Conservation (phyloP, 1,140 invertebrate genomes). For the Orchesella cincta region DNA sequence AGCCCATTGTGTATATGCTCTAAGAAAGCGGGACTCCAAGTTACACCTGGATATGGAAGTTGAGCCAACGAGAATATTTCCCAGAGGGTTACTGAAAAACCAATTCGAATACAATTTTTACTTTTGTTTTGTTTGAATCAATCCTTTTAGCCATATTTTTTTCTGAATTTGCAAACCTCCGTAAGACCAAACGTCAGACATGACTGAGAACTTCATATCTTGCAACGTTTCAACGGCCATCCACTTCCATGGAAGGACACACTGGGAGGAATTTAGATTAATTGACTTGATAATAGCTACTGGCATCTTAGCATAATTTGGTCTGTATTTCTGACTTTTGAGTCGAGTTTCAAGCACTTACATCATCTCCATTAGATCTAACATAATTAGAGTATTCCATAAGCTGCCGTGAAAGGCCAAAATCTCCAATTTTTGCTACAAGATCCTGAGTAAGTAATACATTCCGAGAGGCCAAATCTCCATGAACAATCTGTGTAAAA, state of each 20-base stretch:
- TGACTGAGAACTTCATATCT: not conserved
- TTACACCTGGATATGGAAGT: slow-evolving; percentile 5
- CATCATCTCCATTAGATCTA: slow-evolving; percentile 13
- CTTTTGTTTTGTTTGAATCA: not conserved
- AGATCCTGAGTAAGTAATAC: slow-evolving; percentile 25
- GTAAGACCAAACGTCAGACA: slow-evolving; percentile 14
- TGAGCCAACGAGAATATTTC: slow-evolving; percentile 11
- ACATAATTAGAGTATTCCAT: slow-evolving; percentile 37
- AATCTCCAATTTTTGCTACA: slow-evolving; percentile 39
- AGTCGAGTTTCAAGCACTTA: not conserved
- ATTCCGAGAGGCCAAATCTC: slow-evolving; percentile 39
- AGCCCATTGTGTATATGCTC: not conserved
- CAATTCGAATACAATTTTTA: not conserved
- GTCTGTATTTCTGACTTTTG: not conserved
- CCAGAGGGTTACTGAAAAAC: slow-evolving; percentile 4
- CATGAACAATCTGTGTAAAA: slow-evolving; percentile 37
- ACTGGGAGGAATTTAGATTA: slow-evolving; percentile 8
- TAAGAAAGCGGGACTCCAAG: not conserved
- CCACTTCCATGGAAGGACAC: not conserved
- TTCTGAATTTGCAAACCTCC: not conserved
- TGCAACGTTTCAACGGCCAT: not conserved
- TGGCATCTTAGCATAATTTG: not conserved
- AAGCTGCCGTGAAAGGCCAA: slow-evolving; percentile 37
- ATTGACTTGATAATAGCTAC: not conserved
- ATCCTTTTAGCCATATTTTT: not conserved